Evolutionary conservation across 2,113 vertebrate genomes (phyloP), one percentile per base, ranked within the genome.

Genomic region (Stigmatopora nigra): DNA sequence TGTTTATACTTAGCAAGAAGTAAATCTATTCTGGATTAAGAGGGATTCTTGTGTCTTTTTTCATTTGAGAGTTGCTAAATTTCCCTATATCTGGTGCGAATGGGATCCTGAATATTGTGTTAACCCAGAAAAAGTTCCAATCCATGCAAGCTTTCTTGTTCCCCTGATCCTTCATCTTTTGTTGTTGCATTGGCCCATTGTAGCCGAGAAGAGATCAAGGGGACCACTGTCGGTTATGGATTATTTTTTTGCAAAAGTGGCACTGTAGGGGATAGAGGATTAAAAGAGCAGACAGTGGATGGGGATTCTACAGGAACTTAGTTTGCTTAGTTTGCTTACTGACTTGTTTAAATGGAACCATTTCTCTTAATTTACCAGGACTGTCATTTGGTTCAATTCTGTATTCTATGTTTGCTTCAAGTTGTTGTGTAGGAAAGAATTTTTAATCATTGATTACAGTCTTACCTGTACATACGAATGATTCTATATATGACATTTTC

Each of bases 91-190:
- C 81, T 87, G 64, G 65, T 46, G 75, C 80, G 81, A 87, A 84
- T 75, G 71, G 68, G 70, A 83, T 84, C 80, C 78, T 85, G 83
- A 80, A 84, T 86, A 84, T 78, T 84, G 78, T 79, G 82, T 80
- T 84, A 87, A 82, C 82, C 84, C 75, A 84, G 80, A 86, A 87
- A 87, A 87, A 83, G 80, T 85, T 82, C 7, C 81, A 86, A 80
- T 78, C 78, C 78, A 69, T 67, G 75, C 79, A 75, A 79, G 84
- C 75, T 67, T 83, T 73, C 80, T 87, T 87, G 79, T 87, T 82
- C 81, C 82, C 86, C 78, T 84, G 83, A 87, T 89, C 82, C 82
- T 63, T 67, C 65, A 47, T 79, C 84, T 86, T 85, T 88, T 87
- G 81, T 88, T 83, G 81, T 82, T 80, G 75, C 80, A 11, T 83